Conservation (phyloP, 2,113 vertebrate genomes). For the Scatophagus argus region DNA sequence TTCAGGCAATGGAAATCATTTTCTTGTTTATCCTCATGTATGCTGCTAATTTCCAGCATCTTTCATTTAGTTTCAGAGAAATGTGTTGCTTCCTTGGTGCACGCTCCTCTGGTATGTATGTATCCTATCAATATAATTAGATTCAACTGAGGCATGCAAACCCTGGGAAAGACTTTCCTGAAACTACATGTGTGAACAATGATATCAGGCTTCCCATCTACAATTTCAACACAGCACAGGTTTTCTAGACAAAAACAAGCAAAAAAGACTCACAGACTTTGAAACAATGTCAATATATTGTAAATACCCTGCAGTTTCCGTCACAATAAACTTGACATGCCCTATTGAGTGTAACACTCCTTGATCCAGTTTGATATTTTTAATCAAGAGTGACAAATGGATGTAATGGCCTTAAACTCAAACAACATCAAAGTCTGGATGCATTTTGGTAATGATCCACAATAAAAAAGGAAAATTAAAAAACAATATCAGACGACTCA, state of each 20-base stretch:
- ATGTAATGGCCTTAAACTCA: constrained; percentile 13
- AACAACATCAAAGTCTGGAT: constrained; percentile 24
- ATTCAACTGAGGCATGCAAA: constrained; percentile 68
- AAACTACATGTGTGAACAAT: constrained; percentile 54
- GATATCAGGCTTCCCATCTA: constrained; percentile 72
- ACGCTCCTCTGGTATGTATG: constrained; percentile 53
- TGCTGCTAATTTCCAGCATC: constrained; percentile 65
- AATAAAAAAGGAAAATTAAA: neutral
- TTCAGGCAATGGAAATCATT: constrained; percentile 39
- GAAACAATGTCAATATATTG: constrained; percentile 36
- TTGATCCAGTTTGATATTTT: constrained; percentile 50
- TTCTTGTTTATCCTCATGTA: constrained; percentile 36
- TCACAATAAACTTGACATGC: constrained; percentile 49
- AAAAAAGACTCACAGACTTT: constrained; percentile 44
- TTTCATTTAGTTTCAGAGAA: constrained; percentile 39
- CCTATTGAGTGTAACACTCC: constrained; percentile 39
- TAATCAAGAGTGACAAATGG: constrained; percentile 40
- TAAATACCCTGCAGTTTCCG: constrained; percentile 55
- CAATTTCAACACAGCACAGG: constrained; percentile 60
- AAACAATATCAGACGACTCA: neutral
- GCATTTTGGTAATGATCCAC: constrained; percentile 4
- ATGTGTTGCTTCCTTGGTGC: constrained; percentile 47
- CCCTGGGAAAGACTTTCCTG: constrained; percentile 54
- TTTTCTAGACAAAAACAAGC: constrained; percentile 65
- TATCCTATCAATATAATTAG: constrained; percentile 69